Evolutionary conservation across 1,140 invertebrate genomes (phyloP).

Genomic region (Hormaphis cornu): DNA sequence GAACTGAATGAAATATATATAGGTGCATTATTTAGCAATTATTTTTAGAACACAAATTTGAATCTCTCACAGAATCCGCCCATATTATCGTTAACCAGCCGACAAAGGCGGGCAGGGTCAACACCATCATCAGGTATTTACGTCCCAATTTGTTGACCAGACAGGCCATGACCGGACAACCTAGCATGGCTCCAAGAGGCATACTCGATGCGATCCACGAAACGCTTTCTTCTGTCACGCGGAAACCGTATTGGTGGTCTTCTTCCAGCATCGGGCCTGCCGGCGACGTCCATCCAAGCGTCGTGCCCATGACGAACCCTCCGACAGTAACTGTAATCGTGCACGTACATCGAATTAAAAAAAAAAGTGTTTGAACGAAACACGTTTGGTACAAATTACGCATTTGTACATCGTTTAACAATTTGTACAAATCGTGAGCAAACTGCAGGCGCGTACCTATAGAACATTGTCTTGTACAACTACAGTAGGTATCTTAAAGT

Average conservation of each 20-base stretch:
- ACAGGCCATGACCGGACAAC: conserved; percentile 30
- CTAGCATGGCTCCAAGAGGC: conserved; percentile 54
- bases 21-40: too few relatives aligned
- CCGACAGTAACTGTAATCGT: conserved; percentile 45
- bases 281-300: conserved; percentile 69
- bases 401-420: too few relatives aligned
- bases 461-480: too few relatives aligned
- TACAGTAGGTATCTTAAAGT: too few relatives aligned
- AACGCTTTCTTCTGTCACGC: conserved; percentile 46
- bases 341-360: too few relatives aligned
- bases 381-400: too few relatives aligned
- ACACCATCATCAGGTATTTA: conserved; percentile 59
- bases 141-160: conserved; percentile 62
- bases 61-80: conserved; percentile 46
- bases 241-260: conserved; percentile 49
- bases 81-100: conserved; percentile 68
- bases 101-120: conserved; percentile 59
- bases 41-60: background rate
- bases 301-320: conserved; percentile 59
- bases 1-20: too few relatives aligned
- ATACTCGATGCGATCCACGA: conserved; percentile 63
- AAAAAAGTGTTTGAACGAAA: too few relatives aligned
- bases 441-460: too few relatives aligned
- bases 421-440: too few relatives aligned
- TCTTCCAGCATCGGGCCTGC: conserved; percentile 48